Evolutionary conservation across 2,113 vertebrate species (phyloP), one percentile per base, ranked within the genome.

Genomic region (Deroptyus accipitrinus): DNA sequence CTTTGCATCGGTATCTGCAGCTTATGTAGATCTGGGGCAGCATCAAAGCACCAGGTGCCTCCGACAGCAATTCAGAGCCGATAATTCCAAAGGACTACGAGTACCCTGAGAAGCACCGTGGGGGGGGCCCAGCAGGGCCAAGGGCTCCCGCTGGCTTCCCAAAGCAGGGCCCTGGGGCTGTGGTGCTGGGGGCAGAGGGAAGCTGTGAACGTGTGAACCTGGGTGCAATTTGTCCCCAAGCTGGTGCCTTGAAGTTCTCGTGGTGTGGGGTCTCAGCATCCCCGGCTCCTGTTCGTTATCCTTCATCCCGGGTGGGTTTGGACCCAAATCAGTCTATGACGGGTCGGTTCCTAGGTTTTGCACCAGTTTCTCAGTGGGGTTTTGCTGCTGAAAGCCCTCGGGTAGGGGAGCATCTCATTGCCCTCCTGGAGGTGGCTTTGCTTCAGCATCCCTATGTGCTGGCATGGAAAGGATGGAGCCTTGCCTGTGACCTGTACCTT

Each of bases 11-110:
- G 70, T 80, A 95, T 96, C 94, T 94, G 78, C 31, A 35, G 90
- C 59, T 96, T 92, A 95, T 96, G 96, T 61, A 95, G 94, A 95
- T 83, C 35, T 6, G 52, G 62, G 72, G 14, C 6, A 83, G 79
- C 94, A 96, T 97, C 96, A 97, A 97, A 97, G 96, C 72, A 0
- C 92, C 92, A 85, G 95, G 88, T 88, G 94, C 79, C 63, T 80
- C 17, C 3, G 0, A 5, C 9, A 4, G 81, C 37, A 2, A 89
- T 88, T 62, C n/a, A 9, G 10, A 4, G 46, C 80, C 1, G 62
- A 75, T 67, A 33, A 28, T 75, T 30, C 23, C 37, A 6, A 49
- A 52, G 70, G 76, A 30, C 44, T 88, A 72, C 4, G 88, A 73
- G 57, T 59, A 79, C 22, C 78, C 75, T 63, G 88, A 12, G 6